Evolutionary conservation across 2,888 invertebrate genomes (phyloP).

Genomic region (Lumbricus terrestris): DNA sequence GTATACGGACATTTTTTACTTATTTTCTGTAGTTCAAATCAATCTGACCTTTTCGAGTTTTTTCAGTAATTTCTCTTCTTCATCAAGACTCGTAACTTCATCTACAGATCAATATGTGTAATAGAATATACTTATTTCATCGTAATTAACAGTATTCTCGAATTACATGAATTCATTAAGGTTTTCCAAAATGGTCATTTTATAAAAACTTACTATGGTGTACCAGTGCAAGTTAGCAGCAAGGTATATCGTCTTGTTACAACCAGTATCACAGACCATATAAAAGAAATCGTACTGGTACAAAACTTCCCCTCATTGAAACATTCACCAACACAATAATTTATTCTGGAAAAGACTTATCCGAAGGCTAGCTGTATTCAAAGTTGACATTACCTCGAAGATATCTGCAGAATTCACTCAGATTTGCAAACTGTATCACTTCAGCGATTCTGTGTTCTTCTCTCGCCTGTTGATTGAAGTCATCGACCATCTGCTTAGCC

Average conservation of each 20-base stretch:
- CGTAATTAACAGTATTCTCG: not conserved
- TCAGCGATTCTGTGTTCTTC: not conserved
- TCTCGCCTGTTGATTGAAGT: not conserved
- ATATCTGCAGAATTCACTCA: constrained; percentile 4
- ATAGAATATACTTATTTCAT: not conserved
- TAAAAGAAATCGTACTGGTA: not conserved
- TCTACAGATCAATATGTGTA: not conserved
- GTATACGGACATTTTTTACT: not conserved
- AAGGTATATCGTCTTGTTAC: not conserved
- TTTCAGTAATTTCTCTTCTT: constrained; percentile 10
- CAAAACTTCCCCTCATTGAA: not conserved
- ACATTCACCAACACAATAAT: not conserved
- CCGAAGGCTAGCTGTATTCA: not conserved
- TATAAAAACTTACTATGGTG: not conserved
- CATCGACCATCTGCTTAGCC: not conserved
- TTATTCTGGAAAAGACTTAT: not conserved
- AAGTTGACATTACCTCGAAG: constrained; percentile 3
- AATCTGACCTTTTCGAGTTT: constrained; percentile 12
- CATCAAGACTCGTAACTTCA: not conserved
- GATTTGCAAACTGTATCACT: not conserved
- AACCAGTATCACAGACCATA: not conserved
- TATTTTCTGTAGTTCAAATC: not conserved
- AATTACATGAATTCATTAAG: not conserved
- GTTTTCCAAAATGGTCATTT: not conserved
- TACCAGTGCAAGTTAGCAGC: not conserved